Evolutionary conservation across 2,797 vertebrate genomes (phyloP).

Genomic region (Diceros bicornis): DNA sequence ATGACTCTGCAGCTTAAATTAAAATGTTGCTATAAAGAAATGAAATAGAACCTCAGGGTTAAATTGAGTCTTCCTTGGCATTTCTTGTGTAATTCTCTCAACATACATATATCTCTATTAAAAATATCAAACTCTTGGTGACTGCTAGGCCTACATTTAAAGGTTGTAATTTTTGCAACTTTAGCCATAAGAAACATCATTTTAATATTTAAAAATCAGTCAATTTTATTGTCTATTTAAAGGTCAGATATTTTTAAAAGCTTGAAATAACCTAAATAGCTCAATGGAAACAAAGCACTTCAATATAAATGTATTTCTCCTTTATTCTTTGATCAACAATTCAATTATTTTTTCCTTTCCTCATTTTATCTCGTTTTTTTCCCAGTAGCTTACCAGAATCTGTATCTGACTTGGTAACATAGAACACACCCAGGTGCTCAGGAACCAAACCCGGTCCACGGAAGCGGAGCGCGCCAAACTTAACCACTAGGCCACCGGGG

Average conservation of each 20-base stretch:
- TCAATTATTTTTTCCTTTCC: background rate
- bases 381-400: background rate
- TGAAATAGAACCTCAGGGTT: background rate
- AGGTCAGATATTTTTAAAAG: background rate
- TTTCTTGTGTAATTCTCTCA: background rate
- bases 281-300: background rate
- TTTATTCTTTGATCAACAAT: constrained; percentile 18
- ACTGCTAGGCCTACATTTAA: background rate
- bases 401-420: background rate
- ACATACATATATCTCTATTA: background rate
- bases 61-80: background rate
- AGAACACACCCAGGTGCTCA: background rate
- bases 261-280: background rate
- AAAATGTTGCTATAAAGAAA: constrained; percentile 28
- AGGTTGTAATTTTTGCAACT: background rate
- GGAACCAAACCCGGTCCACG: too few relatives aligned
- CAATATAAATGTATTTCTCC: background rate
- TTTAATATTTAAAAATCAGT: background rate
- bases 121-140: constrained; percentile 14
- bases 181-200: background rate
- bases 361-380: background rate
- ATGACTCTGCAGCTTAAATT: constrained; percentile 34
- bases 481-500: too few relatives aligned
- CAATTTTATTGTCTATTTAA: background rate
- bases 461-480: too few relatives aligned